Percentiles rank a stretch among this genome's conserved stretches.
phyloP scores from a whole-genome alignment of 1,140 invertebrate genomes.

The Polypedilum pembai region DNA sequence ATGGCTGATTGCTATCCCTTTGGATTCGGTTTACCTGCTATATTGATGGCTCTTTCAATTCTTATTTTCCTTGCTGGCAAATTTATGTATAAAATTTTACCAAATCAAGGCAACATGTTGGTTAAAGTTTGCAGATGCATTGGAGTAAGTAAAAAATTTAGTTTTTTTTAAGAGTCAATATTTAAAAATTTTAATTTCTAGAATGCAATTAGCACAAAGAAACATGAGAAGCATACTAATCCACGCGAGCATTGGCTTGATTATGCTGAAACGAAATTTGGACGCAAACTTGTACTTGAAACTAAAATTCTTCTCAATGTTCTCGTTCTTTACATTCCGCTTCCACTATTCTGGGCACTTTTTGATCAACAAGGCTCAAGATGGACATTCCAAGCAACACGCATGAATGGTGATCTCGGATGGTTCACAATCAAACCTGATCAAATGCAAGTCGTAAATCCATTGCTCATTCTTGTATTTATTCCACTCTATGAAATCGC shows the following conservation, averaged over 20 bases:
- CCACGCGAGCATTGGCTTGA: conserved; percentile 60
- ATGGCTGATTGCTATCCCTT: conserved; percentile 77
- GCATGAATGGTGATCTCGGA: conserved; percentile 60
- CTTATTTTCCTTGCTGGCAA: neutral
- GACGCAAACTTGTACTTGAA: conserved; percentile 49
- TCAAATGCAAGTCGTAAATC: conserved; percentile 68
- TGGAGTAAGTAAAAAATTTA: neutral
- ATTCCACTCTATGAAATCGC: conserved; percentile 66
- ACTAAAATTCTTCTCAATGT: conserved; percentile 51
- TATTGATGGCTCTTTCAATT: conserved; percentile 75
- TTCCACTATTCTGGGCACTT: conserved; percentile 64
- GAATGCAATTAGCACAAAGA: neutral
- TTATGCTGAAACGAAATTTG: conserved; percentile 57
- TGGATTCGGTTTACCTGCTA: conserved; percentile 85
- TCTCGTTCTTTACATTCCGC: conserved; percentile 53
- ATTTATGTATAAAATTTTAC: neutral
- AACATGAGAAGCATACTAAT: neutral
- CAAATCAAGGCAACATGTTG: conserved; percentile 9
- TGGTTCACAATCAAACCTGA: conserved; percentile 56
- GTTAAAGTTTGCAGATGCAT: conserved; percentile 15
- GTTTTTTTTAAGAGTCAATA: neutral
- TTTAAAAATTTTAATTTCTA: neutral
- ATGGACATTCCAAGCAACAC: conserved; percentile 56
- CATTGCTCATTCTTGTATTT: conserved; percentile 60
- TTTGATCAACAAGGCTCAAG: conserved; percentile 54